Evolutionary conservation across 2,797 vertebrate genomes (phyloP), one percentile per base, ranked within the genome.

Genomic region (Falco columbarius): DNA sequence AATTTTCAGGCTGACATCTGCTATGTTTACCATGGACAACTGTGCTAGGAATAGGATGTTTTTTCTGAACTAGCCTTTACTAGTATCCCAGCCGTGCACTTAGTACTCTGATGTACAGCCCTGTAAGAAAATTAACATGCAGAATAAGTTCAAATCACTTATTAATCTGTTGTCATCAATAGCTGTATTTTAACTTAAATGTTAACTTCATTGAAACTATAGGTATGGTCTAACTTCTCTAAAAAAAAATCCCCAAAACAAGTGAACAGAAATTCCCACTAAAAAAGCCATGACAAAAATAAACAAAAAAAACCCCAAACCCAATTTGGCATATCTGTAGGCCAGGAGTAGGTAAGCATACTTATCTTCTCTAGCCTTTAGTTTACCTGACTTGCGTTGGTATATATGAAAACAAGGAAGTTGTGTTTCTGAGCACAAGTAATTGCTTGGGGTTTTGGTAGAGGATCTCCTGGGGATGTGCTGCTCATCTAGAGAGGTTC

Each of bases 231-330:
- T 85, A 44, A 27, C 10, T 67, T 68, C 16, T 79, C 49, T 49
- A 5, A 72, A 84, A 73, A 40, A 40, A 66, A 29, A 3, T 34
- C 1, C 0, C 0, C 6, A 3, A 38, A 72, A 14, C 0, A 67
- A 76, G 19, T 2, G 7, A 88, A 32, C 18, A 81, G 61, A 66
- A 63, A 6, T 10, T 87, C 19, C 7, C 24, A 40, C 65, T 23
- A 30, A 68, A 84, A 81, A 40, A 4, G 6, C 6, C 26, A 30
- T 4, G 1, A 12, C 30, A 47, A 93, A 93, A 42, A 9, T 12
- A 79, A 86, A 32, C 5, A 49, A 55, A 21, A 26, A 62, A 47
- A 49, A 2, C 12, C 15, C 21, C 10, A 55, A 73, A 74, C 36
- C 22, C 0, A 36, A 11, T 32, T 46, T 15, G 56, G 26, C 5